Evolutionary conservation across 2,888 invertebrate species (phyloP).

Genomic region (Drosophila meridiana): DNA sequence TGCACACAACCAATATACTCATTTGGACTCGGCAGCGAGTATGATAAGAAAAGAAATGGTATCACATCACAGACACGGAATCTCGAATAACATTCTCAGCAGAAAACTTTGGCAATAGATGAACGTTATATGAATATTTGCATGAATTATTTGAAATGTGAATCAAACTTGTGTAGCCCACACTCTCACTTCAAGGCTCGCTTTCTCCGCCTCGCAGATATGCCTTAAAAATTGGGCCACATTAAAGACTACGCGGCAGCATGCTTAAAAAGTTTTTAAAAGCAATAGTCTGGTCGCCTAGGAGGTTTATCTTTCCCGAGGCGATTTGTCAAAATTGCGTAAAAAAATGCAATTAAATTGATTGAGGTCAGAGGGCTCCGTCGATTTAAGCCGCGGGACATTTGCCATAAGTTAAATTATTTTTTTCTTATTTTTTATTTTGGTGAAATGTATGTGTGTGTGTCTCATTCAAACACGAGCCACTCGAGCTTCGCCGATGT

Average conservation of each 20-base stretch:
- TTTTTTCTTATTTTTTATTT: conserved; percentile 23
- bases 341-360: conserved; percentile 62
- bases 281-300: conserved; percentile 18
- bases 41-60: neutral
- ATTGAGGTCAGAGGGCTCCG: conserved; percentile 49
- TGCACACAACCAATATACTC: neutral
- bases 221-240: neutral
- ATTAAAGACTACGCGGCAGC: neutral
- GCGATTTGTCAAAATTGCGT: conserved; percentile 28
- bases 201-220: neutral
- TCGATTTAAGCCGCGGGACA: conserved; percentile 24
- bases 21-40: neutral
- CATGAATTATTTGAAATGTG: neutral
- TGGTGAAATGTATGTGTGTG: neutral
- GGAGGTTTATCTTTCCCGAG: neutral
- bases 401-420: conserved; percentile 48
- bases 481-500: conserved; percentile 23
- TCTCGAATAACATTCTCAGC: neutral
- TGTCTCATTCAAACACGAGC: conserved; percentile 20
- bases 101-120: neutral
- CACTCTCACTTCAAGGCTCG: neutral
- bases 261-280: conserved; percentile 11
- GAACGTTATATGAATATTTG: neutral
- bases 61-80: neutral
- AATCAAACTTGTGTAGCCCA: neutral